phyloP scores from a whole-genome alignment of 2,797 vertebrate genomes.

The Phoeniculus purpureus region DNA sequence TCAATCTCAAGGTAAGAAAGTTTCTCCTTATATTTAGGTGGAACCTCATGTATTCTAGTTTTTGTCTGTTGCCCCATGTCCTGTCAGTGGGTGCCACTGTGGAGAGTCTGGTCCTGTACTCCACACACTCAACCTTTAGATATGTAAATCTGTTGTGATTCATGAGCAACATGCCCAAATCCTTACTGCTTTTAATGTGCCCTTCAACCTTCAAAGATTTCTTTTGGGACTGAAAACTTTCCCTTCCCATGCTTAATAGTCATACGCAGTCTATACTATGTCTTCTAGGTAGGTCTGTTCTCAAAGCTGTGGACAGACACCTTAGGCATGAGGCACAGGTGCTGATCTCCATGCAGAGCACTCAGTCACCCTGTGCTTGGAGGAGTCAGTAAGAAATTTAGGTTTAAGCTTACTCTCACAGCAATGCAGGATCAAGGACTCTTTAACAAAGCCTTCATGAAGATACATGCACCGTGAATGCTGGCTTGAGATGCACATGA shows the following conservation, averaged over 20 bases:
- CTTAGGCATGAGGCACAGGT: background rate
- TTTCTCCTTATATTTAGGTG: too few species aligned
- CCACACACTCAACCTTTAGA: too few species aligned
- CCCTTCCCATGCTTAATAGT: background rate
- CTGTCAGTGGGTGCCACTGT: too few species aligned
- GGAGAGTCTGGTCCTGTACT: too few species aligned
- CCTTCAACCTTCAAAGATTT: background rate
- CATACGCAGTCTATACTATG: too few species aligned
- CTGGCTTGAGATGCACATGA: background rate
- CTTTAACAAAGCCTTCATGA: background rate
- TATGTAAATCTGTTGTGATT: too few species aligned
- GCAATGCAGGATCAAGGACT: fast-evolving
- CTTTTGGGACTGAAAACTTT: background rate
- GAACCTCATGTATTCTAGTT: too few species aligned
- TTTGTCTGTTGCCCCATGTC: too few species aligned
- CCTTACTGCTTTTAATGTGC: background rate
- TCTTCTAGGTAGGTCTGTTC: background rate
- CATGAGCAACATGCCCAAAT: background rate
- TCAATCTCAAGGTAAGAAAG: too few species aligned
- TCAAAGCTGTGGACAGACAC: background rate
- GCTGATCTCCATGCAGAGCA: background rate
- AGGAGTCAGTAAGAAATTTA: background rate
- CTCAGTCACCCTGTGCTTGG: background rate
- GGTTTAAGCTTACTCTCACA: background rate
- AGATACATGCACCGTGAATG: background rate